Evolutionary conservation across 35 echinoderm and acorn worm genomes (phyloP).

Genomic region (Ptychodera flava): DNA sequence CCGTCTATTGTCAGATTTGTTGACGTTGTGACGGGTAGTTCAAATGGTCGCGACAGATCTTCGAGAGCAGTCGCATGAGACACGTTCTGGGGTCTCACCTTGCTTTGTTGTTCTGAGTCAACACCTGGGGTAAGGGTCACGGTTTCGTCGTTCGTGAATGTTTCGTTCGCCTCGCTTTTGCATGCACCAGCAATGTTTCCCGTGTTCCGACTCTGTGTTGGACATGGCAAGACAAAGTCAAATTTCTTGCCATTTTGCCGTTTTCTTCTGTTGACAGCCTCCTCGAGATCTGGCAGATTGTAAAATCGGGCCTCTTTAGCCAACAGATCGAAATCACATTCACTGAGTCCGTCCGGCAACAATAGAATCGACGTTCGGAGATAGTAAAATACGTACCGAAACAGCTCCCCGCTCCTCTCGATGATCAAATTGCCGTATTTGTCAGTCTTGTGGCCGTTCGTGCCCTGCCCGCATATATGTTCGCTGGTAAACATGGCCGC

Average conservation of each 20-base stretch:
- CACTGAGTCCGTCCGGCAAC: background rate
- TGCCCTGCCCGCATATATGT: background rate
- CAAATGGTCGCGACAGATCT: too few species aligned
- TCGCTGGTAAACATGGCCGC: background rate
- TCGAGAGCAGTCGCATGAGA: too few species aligned
- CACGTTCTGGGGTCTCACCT: too few species aligned
- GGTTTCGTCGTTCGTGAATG: too few species aligned
- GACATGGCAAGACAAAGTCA: too few species aligned
- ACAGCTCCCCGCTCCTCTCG: background rate
- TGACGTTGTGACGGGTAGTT: too few species aligned
- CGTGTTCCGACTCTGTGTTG: too few species aligned
- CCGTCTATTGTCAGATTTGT: too few species aligned
- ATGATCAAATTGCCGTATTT: background rate
- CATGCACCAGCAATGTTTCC: too few species aligned
- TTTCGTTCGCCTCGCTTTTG: too few species aligned
- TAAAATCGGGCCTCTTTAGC: background rate
- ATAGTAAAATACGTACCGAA: background rate
- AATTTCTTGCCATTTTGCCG: background rate
- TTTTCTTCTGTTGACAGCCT: background rate
- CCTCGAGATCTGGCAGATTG: background rate
- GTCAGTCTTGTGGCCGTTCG: background rate
- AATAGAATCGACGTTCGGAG: background rate
- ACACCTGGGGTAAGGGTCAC: too few species aligned
- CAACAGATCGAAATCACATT: background rate
- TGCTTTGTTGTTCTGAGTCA: too few species aligned